Evolutionary conservation across 1,140 invertebrate genomes (phyloP).

Genomic region (Andrena cerasifolii): DNA sequence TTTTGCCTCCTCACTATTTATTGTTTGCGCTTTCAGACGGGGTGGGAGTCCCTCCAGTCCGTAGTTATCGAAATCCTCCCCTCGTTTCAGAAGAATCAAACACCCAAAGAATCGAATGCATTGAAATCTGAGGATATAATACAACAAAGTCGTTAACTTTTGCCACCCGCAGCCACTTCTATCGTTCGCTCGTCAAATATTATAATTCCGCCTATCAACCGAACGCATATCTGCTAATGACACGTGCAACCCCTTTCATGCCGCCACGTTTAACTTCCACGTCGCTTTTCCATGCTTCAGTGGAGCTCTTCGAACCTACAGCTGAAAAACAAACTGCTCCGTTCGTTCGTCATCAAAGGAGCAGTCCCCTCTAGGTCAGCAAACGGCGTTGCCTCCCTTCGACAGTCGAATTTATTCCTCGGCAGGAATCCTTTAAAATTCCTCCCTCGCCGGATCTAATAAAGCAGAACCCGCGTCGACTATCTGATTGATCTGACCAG

Average conservation of each 20-base stretch:
- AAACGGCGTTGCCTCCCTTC: constrained; percentile 5
- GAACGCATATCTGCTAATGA: neutral
- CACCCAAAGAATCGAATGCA: no score
- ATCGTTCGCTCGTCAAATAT: neutral
- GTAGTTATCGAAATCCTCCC: no score
- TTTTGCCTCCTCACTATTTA: neutral
- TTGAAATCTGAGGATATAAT: no score
- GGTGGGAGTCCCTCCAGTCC: no score
- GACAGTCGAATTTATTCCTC: constrained; percentile 13
- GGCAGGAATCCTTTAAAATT: neutral
- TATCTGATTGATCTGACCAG: constrained; percentile 16
- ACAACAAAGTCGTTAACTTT: no score
- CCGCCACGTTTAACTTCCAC: neutral
- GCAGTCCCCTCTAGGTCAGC: neutral
- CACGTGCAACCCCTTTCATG: neutral
- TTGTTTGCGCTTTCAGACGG: constrained; percentile 27
- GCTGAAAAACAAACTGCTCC: neutral
- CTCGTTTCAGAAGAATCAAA: no score
- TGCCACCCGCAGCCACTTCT: no score
- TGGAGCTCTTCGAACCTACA: neutral
- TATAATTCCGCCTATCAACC: neutral
- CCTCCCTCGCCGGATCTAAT: constrained; percentile 1
- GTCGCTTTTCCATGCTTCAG: neutral
- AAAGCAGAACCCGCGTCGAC: neutral
- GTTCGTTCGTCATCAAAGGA: constrained; percentile 18